Evolutionary conservation across 2,113 vertebrate species (phyloP).

Genomic region (Pungitius pungitius): DNA sequence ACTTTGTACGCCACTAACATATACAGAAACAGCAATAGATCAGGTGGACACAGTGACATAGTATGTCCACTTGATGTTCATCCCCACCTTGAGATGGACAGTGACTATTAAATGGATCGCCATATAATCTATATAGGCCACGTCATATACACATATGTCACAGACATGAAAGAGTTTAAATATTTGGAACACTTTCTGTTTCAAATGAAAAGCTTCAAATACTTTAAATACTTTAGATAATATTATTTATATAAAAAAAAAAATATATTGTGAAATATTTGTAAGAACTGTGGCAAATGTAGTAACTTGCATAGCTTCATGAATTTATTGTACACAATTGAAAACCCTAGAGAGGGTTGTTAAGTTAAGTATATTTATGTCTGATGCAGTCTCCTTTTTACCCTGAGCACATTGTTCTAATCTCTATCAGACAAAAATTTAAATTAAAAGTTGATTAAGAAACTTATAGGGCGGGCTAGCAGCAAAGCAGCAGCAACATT

Average conservation of each 20-base stretch:
- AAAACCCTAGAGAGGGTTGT: background rate
- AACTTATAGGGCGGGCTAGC: background rate
- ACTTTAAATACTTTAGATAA: too few relatives aligned
- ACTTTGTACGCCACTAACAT: background rate
- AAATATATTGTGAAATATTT: background rate
- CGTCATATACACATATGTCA: background rate
- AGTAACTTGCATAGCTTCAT: background rate
- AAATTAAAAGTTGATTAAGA: background rate
- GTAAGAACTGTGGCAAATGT: background rate
- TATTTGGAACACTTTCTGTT: background rate
- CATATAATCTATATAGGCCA: background rate
- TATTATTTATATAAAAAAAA: too few relatives aligned
- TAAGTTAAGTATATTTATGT: too few relatives aligned
- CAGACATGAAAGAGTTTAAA: background rate
- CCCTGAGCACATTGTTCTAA: background rate
- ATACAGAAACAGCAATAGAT: background rate
- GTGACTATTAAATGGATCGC: background rate
- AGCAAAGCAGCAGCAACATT: background rate
- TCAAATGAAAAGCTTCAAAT: constrained; percentile 3
- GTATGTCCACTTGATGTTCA: background rate
- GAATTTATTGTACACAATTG: background rate
- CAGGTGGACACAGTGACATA: background rate
- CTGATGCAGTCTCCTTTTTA: too few relatives aligned
- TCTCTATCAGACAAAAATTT: background rate
- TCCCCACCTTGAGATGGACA: background rate